These are phyloP conservation scores for Eupithecia subfuscata DNA, from an alignment of 2,888 invertebrate genomes.

Conservation along the genomic window DNA sequence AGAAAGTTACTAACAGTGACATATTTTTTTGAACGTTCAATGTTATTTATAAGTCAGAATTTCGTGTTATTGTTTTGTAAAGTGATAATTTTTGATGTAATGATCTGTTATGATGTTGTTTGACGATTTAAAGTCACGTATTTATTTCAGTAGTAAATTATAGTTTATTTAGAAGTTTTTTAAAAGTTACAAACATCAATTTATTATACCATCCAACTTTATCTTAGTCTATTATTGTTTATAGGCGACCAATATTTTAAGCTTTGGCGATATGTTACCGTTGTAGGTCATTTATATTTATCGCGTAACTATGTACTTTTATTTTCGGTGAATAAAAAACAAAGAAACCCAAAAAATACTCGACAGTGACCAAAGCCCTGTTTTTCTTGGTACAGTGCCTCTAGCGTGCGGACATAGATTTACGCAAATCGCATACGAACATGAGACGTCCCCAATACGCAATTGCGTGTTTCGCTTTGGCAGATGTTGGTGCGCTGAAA, in stretches of 20 bases:
- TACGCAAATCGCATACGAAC: too few relatives aligned
- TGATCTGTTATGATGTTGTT: constrained; percentile 21
- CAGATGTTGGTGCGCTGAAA: too few relatives aligned
- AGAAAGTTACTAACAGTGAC: constrained; percentile 34
- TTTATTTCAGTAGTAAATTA: not conserved
- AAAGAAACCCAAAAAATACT: not conserved
- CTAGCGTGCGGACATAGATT: too few relatives aligned
- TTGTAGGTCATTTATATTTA: not conserved
- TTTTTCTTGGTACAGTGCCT: too few relatives aligned
- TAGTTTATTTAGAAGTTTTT: not conserved
- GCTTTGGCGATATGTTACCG: not conserved
- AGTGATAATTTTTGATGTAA: constrained; percentile 33
- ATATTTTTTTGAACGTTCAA: constrained; percentile 23
- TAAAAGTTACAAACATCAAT: not conserved
- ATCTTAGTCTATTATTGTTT: not conserved
- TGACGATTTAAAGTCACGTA: not conserved
- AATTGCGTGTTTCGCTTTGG: too few relatives aligned
- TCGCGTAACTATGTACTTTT: not conserved
- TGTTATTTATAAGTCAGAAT: constrained; percentile 35
- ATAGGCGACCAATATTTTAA: not conserved
- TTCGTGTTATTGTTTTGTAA: constrained; percentile 40
- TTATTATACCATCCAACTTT: not conserved
- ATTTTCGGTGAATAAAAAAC: not conserved
- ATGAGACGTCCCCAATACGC: too few relatives aligned
- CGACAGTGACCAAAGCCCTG: not conserved